A percentile compares a stretch with the other conserved stretches of the same genome.
These are phyloP conservation scores for Stegophylla sp. DNA, from an alignment of 2,888 invertebrate species.

Conservation along the genomic window DNA sequence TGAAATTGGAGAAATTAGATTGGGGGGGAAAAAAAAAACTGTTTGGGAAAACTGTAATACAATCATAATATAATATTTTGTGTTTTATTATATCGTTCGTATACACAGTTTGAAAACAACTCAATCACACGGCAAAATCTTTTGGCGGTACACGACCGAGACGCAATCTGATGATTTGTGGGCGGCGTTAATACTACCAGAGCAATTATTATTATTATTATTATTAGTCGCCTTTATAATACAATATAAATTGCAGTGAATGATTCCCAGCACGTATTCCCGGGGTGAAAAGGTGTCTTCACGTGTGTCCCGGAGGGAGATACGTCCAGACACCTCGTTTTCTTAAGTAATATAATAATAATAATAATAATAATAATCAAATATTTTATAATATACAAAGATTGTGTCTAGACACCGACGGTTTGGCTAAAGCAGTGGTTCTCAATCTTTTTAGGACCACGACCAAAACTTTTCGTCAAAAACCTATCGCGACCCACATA, in stretches of 20 bases:
- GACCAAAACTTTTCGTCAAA: slow-evolving; percentile 5
- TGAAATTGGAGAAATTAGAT: too few relatives aligned
- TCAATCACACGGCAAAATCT: slow-evolving; percentile 34
- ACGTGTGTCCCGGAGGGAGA: slow-evolving; percentile 44
- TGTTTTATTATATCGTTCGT: background rate
- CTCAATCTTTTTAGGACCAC: slow-evolving; percentile 23
- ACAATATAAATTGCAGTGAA: too few relatives aligned
- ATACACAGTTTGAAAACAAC: slow-evolving; percentile 1
- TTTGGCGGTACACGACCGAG: slow-evolving; percentile 25
- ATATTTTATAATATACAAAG: too few relatives aligned
- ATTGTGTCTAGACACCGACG: too few relatives aligned
- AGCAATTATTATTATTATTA: slow-evolving; percentile 51
- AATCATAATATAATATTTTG: too few relatives aligned
- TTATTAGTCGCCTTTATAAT: slow-evolving; percentile 40
- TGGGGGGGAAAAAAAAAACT: too few relatives aligned
- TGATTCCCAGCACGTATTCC: slow-evolving; percentile 56
- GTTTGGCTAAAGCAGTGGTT: background rate
- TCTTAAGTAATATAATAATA: slow-evolving; percentile 14
- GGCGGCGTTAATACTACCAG: slow-evolving; percentile 31
- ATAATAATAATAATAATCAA: slow-evolving; percentile 22
- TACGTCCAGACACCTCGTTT: slow-evolving; percentile 31
- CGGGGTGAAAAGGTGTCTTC: slow-evolving; percentile 48
- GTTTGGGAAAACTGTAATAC: too few relatives aligned
- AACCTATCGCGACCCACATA: too few relatives aligned
- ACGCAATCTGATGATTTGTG: slow-evolving; percentile 55